These are phyloP conservation scores for Cephus pygmeus DNA, from an alignment of 2,888 invertebrate genomes.

Conservation along the genomic window DNA sequence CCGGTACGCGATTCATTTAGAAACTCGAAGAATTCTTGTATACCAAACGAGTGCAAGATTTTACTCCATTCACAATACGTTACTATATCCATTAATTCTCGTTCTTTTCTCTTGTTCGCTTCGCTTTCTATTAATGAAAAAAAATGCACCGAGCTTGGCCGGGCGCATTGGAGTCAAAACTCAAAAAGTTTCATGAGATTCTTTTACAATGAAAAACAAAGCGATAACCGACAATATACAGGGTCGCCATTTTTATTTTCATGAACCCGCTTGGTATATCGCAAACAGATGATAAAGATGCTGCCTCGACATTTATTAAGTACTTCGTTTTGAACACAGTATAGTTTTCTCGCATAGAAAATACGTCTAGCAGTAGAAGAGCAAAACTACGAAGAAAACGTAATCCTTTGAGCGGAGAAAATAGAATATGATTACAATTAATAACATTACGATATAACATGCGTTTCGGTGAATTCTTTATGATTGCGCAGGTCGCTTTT, in stretches of 20 bases:
- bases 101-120: background rate
- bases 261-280: slow-evolving; percentile 4
- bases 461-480: background rate
- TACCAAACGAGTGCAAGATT: background rate
- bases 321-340: slow-evolving; percentile 47
- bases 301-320: slow-evolving; percentile 18
- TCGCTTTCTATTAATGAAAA: background rate
- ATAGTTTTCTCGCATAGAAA: slow-evolving; percentile 41
- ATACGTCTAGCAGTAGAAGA: slow-evolving; percentile 28
- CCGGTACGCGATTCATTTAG: slow-evolving; percentile 31
- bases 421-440: slow-evolving; percentile 7
- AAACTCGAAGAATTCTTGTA: slow-evolving; percentile 20
- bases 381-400: background rate
- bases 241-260: background rate
- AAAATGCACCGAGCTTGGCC: background rate
- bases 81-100: background rate
- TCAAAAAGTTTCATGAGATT: background rate
- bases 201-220: background rate
- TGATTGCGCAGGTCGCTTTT: background rate
- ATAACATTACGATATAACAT: background rate
- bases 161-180: background rate
- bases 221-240: background rate
- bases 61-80: background rate
- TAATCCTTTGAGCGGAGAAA: slow-evolving; percentile 18
- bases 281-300: background rate